Base-by-base conservation (phyloP, 1,140 invertebrate genomes). In the Drosophila setifemur region DNA sequence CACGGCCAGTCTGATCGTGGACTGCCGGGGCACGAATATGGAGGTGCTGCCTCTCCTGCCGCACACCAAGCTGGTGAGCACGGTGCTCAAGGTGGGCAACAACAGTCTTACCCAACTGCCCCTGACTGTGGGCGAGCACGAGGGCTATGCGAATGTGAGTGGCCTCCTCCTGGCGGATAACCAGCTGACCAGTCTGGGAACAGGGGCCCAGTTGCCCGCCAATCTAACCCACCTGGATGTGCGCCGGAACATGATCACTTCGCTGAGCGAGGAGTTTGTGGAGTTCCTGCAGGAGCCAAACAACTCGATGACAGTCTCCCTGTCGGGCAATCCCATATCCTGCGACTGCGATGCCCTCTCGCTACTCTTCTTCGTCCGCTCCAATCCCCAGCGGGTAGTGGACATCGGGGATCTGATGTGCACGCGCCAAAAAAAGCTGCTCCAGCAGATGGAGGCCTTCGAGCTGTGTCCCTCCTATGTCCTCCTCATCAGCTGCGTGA, bases 321-420 rank as follows among this genome's bases (percentile, higher is more conserved):
- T 96, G 0, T 89, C 92, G 18, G 87, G 91, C 1, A 96, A 96
- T 89, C 93, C 93, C 2, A 93, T 93, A 90, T 31, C 12, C 3
- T 96, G 95, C 71, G 91, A 93, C 35, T 96, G 95, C 75, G 88
- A 91, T 0, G 82, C 92, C 0, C 68, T 79, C 4, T 78, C 91
- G 4, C 91, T 94, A 2, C 81, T 94, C 0, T 78, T 81, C n/a
- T 94, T 93, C 66, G 79, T 95, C 2, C 91, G 93, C 9, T 75
- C 76, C 0, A 90, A 92, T 39, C 90, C 87, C 11, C 61, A 90
- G 43, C 47, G 79, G 1, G 78, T 92, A 0, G 49, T 47, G 1
- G 90, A 92, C 19, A 68, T 90, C 0, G 43, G 57, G 0, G 86
- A 91, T 2, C 71, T 93, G 0, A 91, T 71, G 0, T 94, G 93